phyloP scores from a whole-genome alignment of 2,797 vertebrate species.

The Nothura maculosa region DNA sequence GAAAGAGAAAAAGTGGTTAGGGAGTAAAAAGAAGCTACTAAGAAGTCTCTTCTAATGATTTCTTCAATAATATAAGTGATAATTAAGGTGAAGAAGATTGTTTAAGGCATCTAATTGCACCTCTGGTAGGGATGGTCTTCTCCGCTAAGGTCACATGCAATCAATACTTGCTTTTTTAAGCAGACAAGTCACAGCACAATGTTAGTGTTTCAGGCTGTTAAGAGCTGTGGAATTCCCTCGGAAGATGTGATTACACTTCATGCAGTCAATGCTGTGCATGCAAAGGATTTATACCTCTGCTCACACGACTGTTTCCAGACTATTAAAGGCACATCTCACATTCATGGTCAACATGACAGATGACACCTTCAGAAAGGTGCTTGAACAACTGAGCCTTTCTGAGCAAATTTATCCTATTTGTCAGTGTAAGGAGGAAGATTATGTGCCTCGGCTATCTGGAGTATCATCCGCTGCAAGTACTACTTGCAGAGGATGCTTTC shows the following conservation, averaged over 20 bases:
- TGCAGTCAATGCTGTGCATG: background rate
- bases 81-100: background rate
- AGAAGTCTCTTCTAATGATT: fast-evolving
- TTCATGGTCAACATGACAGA: background rate
- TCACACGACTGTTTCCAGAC: background rate
- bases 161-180: background rate
- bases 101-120: background rate
- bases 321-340: background rate
- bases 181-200: background rate
- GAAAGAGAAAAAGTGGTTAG: background rate
- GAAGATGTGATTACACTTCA: background rate
- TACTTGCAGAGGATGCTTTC: too few species aligned
- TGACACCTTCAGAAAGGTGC: background rate
- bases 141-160: fast-evolving
- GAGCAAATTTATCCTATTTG: background rate
- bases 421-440: background rate
- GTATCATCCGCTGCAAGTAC: background rate
- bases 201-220: background rate
- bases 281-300: background rate
- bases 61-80: background rate
- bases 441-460: background rate
- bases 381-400: background rate
- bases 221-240: background rate
- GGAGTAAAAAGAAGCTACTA: background rate
- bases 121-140: background rate